Evolutionary conservation across 2,113 vertebrate genomes (phyloP), one percentile per base, ranked within the genome.

Genomic region (Lichenostomus cassidix): DNA sequence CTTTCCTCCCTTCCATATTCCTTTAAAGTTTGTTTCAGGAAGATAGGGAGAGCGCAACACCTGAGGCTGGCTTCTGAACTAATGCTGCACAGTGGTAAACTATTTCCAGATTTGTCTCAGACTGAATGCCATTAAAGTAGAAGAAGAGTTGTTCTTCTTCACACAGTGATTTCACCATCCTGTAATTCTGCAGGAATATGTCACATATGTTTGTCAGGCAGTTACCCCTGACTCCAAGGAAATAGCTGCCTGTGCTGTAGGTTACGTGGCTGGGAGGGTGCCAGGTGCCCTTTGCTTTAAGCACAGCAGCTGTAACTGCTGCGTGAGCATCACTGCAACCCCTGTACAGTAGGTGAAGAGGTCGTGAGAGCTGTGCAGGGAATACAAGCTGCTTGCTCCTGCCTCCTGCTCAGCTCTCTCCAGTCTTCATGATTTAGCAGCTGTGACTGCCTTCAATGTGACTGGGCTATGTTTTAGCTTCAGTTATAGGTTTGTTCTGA

Each of bases 381-480:
- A 55, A 28, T 41, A 14, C 33, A 20, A 39, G 55, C 44, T 47
- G 25, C 39, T 83, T 67, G 59, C 47, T 58, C 33, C 94, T 85
- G 63, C 50, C 47, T 56, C 33, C 78, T 62, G 65, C 49, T 86
- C 84, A 20, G 71, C 90, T 73, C 73, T 69, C 60, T 63, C 33
- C 46, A 46, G 87, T 58, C 53, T 11, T 23, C 3, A 6, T 77
- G 94, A 96, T 58, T 96, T 92, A 84, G 90, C 86, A 52, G 67
- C 76, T 83, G 24, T 73, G 92, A n/a, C 68, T 16, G 19, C 68
- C 73, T 83, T 83, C 28, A 8, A 42, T 12, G 20, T 94, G 95
- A 79, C 76, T 87, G 78, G 86, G 63, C 81, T 81, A 5, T 46
- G 91, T 75, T 97, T 78, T 70, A 70, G 63, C 89, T 77, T 2